Evolutionary conservation across 2,113 vertebrate species (phyloP).

Genomic region (Phasianus colchicus): DNA sequence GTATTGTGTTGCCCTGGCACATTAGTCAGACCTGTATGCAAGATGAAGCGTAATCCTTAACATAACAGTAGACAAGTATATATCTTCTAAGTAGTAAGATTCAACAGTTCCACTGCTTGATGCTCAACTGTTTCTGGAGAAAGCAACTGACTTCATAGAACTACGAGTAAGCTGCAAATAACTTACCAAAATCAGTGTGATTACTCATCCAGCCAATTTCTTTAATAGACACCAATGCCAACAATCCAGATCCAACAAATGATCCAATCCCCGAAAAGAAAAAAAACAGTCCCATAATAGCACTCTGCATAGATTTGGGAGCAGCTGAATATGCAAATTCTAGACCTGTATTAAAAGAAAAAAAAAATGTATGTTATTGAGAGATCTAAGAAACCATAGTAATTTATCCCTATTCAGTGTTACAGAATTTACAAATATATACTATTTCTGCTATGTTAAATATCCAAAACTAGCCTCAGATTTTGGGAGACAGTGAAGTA

Average conservation of each 20-base stretch:
- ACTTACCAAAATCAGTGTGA: conserved; percentile 92
- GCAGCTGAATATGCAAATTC: conserved; percentile 98
- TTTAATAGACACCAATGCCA: conserved; percentile 90
- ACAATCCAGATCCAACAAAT: conserved; percentile 92
- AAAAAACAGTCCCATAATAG: conserved; percentile 98
- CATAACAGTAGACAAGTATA: accelerated
- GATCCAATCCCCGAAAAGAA: conserved; percentile 98
- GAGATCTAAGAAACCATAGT: not conserved
- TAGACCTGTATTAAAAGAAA: conserved; percentile 81
- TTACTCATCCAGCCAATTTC: conserved; percentile 97
- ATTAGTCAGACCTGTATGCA: not conserved
- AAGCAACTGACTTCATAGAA: not conserved
- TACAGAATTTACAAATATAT: not conserved
- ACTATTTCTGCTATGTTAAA: not conserved
- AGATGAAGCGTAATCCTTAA: not conserved
- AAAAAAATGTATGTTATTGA: not conserved
- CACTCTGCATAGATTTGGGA: conserved; percentile 97
- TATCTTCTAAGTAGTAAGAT: not conserved
- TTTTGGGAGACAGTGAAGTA: not conserved
- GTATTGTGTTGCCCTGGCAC: not conserved
- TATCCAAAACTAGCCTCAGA: not conserved
- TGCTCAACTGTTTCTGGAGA: not conserved
- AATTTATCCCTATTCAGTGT: not conserved
- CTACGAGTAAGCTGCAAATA: not conserved
- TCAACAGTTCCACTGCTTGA: not conserved